These are phyloP conservation scores for Proterorhinus semilunaris DNA, from an alignment of 2,113 vertebrate genomes.

Conservation along the genomic window DNA sequence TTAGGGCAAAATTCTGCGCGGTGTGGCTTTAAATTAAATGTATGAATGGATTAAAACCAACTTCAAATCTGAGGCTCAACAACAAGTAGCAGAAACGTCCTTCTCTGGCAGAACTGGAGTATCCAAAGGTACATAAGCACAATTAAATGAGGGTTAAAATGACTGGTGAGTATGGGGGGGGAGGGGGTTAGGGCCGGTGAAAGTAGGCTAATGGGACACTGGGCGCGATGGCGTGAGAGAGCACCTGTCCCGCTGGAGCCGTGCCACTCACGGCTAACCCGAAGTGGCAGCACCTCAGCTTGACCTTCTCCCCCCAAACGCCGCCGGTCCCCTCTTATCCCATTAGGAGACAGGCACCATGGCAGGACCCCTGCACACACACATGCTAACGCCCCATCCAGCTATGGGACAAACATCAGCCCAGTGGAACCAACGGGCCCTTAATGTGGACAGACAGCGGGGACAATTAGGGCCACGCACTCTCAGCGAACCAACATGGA, in stretches of 20 bases:
- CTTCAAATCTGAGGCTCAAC: background rate
- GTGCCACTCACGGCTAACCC: constrained; percentile 58
- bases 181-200: constrained; percentile 1
- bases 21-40: too few species aligned
- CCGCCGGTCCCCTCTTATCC: constrained; percentile 66
- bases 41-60: too few species aligned
- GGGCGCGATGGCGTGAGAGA: constrained; percentile 66
- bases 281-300: constrained; percentile 73
- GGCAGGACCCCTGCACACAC: constrained; percentile 30
- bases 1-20: too few species aligned
- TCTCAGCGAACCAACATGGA: constrained; percentile 16
- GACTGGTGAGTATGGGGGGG: background rate
- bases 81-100: too few species aligned
- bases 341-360: constrained; percentile 67
- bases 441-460: constrained; percentile 64
- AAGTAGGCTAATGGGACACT: constrained; percentile 48
- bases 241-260: constrained; percentile 65
- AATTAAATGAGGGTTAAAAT: background rate
- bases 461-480: constrained; percentile 58
- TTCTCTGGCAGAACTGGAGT: background rate
- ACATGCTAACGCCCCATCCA: constrained; percentile 31
- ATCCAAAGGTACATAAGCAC: background rate
- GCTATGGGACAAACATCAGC: constrained; percentile 53
- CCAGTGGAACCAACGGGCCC: constrained; percentile 55
- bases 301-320: constrained; percentile 60